Evolutionary conservation across 2,888 invertebrate genomes (phyloP).

Genomic region (Sipha maydis): DNA sequence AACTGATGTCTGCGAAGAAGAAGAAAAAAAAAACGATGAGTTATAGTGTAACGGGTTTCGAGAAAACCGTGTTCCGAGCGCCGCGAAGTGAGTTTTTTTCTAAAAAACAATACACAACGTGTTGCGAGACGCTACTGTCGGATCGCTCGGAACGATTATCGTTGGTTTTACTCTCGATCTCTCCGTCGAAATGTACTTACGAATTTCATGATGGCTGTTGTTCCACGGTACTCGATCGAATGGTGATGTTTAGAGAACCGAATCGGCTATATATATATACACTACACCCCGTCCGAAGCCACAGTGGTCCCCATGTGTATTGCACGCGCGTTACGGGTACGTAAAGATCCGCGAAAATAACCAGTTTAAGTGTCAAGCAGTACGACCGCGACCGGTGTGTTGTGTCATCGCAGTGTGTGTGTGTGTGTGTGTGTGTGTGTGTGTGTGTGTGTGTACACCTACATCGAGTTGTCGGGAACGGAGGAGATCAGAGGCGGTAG

Average conservation of each 20-base stretch:
- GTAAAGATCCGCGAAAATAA: slow-evolving; percentile 35
- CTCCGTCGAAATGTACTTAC: slow-evolving; percentile 16
- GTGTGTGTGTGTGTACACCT: no score
- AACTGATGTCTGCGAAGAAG: slow-evolving; percentile 30
- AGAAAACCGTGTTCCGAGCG: not conserved
- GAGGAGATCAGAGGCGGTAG: not conserved
- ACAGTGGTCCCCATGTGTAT: not conserved
- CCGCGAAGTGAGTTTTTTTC: not conserved
- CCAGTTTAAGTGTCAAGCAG: slow-evolving; percentile 58
- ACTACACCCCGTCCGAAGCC: not conserved
- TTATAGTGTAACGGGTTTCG: not conserved
- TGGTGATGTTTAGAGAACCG: slow-evolving; percentile 25
- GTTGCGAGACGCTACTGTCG: not conserved
- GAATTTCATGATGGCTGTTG: slow-evolving; percentile 53
- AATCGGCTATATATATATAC: slow-evolving; percentile 51
- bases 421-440: not conserved
- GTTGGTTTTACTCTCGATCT: not conserved
- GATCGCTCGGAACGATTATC: not conserved
- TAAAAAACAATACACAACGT: not conserved
- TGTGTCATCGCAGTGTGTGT: slow-evolving; percentile 21
- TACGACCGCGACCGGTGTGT: slow-evolving; percentile 27
- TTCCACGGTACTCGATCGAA: slow-evolving; percentile 22
- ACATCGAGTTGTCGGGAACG: no score
- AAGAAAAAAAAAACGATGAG: not conserved
- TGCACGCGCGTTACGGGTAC: not conserved